These are phyloP conservation scores for Phragmatobia fuliginosa DNA, from an alignment of 2,888 invertebrate species.

Conservation along the genomic window DNA sequence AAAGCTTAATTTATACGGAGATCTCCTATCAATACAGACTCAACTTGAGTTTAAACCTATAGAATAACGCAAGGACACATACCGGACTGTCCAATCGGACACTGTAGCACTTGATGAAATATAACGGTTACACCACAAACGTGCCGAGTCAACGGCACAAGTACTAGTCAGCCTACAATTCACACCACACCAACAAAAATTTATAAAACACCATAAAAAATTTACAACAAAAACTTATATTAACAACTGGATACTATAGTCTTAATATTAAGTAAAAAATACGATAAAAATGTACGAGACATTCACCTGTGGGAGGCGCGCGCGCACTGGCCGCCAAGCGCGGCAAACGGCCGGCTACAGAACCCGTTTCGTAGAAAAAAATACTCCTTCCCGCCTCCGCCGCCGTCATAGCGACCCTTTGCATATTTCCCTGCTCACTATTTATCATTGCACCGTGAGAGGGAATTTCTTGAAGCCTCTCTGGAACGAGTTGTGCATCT, in stretches of 20 bases:
- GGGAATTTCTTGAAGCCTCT: constrained; percentile 76
- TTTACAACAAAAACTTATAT: constrained; percentile 35
- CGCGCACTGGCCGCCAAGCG: constrained; percentile 88
- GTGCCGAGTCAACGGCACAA: constrained; percentile 63
- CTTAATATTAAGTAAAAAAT: constrained; percentile 60
- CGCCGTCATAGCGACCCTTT: constrained; percentile 77
- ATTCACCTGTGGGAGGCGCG: constrained; percentile 84
- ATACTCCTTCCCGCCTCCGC: constrained; percentile 78
- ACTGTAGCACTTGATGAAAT: constrained; percentile 69
- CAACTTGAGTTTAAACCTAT: constrained; percentile 32
- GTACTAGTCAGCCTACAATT: constrained; percentile 63
- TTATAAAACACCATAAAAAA: constrained; percentile 47
- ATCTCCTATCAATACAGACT: constrained; percentile 10
- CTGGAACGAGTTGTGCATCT: constrained; percentile 81
- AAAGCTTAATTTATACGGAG: constrained; percentile 7
- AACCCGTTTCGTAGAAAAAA: constrained; percentile 88
- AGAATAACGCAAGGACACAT: constrained; percentile 70
- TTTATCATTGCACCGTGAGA: constrained; percentile 75
- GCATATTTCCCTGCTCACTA: constrained; percentile 77
- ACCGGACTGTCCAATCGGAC: constrained; percentile 70
- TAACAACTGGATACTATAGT: constrained; percentile 26
- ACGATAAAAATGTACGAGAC: constrained; percentile 65
- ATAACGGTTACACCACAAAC: constrained; percentile 75
- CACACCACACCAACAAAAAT: constrained; percentile 66
- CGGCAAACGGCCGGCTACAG: constrained; percentile 86